Evolutionary conservation across 2,888 invertebrate genomes (phyloP).

Genomic region (Troilus luridus): DNA sequence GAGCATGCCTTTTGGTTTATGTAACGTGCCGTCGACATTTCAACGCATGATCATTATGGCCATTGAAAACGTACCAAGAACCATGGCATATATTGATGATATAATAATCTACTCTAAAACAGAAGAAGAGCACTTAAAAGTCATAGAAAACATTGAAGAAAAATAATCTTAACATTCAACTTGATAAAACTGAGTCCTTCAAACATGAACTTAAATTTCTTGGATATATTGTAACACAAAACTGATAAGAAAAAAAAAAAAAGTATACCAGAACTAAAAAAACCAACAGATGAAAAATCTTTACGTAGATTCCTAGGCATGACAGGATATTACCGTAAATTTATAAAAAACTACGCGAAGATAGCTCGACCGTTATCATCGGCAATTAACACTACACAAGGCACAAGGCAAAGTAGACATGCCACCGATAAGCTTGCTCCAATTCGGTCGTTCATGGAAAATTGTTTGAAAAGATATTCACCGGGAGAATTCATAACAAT

Average conservation of each 20-base stretch:
- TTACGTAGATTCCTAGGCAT: background rate
- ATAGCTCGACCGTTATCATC: background rate
- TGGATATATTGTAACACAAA: background rate
- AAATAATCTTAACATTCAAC: conserved; percentile 59
- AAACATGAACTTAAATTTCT: conserved; percentile 53
- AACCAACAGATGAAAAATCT: background rate
- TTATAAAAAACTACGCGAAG: background rate
- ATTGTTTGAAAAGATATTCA: too few relatives aligned
- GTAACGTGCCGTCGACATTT: conserved; percentile 60
- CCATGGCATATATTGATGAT: conserved; percentile 60
- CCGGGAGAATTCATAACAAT: too few relatives aligned
- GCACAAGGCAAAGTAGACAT: too few relatives aligned
- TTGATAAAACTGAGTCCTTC: conserved; percentile 61
- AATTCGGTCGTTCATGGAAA: too few relatives aligned
- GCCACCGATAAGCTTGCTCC: too few relatives aligned
- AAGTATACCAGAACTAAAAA: background rate
- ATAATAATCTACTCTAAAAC: conserved; percentile 57
- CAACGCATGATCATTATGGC: conserved; percentile 56
- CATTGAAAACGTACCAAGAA: conserved; percentile 51
- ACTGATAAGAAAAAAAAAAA: background rate
- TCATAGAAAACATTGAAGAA: conserved; percentile 14
- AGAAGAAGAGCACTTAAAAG: conserved; percentile 50
- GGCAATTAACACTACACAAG: background rate
- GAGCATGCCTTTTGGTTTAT: conserved; percentile 59
- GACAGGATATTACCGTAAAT: background rate